Evolutionary conservation across 2,888 invertebrate genomes (phyloP), one percentile per base, ranked within the genome.

Genomic region (Andrena marginata): DNA sequence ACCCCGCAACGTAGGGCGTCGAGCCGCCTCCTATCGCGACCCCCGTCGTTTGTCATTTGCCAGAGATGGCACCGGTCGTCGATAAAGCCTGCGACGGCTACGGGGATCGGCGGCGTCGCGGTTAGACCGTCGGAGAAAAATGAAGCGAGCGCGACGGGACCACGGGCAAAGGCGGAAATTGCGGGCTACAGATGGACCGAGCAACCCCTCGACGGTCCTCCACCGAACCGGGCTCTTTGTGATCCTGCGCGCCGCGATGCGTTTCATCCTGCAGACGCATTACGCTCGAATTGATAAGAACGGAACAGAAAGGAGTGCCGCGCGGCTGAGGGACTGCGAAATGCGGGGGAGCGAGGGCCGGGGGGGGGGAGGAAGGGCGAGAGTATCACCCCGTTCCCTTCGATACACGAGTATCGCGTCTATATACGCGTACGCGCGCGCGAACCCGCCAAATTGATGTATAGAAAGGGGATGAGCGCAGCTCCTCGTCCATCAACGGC

Each of bases 401-500:
- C 85, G 73, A 83, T 82, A 72, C 42, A 64, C 64, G 49, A 42
- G 42, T 42, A 13, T 1, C 33, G 35, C 35, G 33, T 49, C 20
- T 62, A 42, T 49, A 62, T 60, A 51, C 29, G 51, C 13, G 54
- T 29, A 56, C 33, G 29, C 51, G 77, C 84, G 76, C 77, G 84
- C 73, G 80, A 86, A 86, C 83, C 84, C 83, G 87, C 85, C 82
- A 85, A 85, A 86, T 86, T 87, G 88, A 90, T 86, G 90, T 85
- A 89, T 84, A 76, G 85, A 85, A 79, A 64, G 79, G 86, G 79
- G 86, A 69, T 78, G 85, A 81, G 77, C 81, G 77, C 72, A 79
- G 84, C 83, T 86, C 84, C 86, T 85, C 89, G 85, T 89, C 87
- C 89, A 89, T 90, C 90, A 90, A 87, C 87, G 78, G 62, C 64